phyloP scores from a whole-genome alignment of 2,888 invertebrate species.

The Himalopsyche japonica region DNA sequence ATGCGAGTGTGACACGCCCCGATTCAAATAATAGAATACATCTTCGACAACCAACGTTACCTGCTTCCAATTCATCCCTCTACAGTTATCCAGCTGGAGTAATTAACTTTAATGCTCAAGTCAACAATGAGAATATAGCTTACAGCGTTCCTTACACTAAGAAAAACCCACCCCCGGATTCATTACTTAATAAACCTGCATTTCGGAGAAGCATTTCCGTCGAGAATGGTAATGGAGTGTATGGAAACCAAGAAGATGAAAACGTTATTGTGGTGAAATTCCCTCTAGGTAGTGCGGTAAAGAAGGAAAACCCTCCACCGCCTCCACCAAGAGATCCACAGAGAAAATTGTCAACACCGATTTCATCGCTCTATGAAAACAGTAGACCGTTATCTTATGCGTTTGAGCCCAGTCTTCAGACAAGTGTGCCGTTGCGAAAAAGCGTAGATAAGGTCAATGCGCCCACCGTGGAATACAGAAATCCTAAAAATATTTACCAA shows the following conservation, averaged over 20 bases:
- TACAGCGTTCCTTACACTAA: constrained; percentile 50
- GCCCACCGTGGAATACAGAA: constrained; percentile 22
- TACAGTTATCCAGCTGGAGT: constrained; percentile 58
- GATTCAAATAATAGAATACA: constrained; percentile 45
- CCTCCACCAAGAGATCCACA: constrained; percentile 80
- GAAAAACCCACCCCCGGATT: constrained; percentile 46
- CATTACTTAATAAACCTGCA: not conserved
- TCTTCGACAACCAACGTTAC: constrained; percentile 50
- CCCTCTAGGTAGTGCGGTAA: constrained; percentile 56
- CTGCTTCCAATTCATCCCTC: constrained; percentile 58
- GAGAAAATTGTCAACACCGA: constrained; percentile 60
- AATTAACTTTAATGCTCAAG: constrained; percentile 60
- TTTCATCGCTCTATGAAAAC: constrained; percentile 59
- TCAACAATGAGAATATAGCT: constrained; percentile 60
- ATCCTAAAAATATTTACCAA: constrained; percentile 18
- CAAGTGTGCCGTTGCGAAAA: constrained; percentile 38
- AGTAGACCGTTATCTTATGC: constrained; percentile 60
- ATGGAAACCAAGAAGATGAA: constrained; percentile 51
- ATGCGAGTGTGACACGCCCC: constrained; percentile 48
- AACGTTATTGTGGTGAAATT: constrained; percentile 59
- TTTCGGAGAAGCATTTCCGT: constrained; percentile 47
- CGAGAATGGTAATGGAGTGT: constrained; percentile 27
- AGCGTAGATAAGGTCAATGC: constrained; percentile 33
- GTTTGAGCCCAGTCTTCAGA: constrained; percentile 50
- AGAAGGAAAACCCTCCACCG: constrained; percentile 67